These are phyloP conservation scores for Apotomis betuletana DNA, from an alignment of 2,888 invertebrate genomes.

Conservation along the genomic window DNA sequence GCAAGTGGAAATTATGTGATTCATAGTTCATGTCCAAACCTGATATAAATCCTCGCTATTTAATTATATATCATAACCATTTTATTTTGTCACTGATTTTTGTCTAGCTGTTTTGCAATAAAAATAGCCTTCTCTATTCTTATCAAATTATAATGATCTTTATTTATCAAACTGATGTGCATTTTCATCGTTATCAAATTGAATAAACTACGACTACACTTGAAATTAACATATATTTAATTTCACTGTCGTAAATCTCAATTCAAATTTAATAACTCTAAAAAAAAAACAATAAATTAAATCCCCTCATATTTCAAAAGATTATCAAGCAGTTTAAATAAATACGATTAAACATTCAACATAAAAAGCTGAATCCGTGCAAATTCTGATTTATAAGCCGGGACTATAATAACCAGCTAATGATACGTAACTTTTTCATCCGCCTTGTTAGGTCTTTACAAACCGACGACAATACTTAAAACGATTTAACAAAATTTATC, in stretches of 20 bases:
- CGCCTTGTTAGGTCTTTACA: conserved; percentile 54
- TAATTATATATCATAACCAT: too few relatives aligned
- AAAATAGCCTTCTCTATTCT: too few relatives aligned
- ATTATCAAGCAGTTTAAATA: conserved; percentile 34
- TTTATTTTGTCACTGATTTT: too few relatives aligned
- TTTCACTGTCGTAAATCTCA: neutral
- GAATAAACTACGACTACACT: too few relatives aligned
- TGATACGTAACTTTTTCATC: conserved; percentile 55
- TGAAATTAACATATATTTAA: too few relatives aligned
- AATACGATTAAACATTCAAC: conserved; percentile 32
- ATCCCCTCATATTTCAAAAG: conserved; percentile 24
- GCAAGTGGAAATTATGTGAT: neutral
- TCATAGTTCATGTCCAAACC: neutral
- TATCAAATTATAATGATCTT: too few relatives aligned
- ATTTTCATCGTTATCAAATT: too few relatives aligned
- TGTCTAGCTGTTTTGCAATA: too few relatives aligned
- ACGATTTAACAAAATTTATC: conserved; percentile 63
- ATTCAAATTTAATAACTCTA: conserved; percentile 9
- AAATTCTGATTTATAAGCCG: conserved; percentile 35
- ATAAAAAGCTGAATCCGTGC: conserved; percentile 7
- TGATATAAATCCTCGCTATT: too few relatives aligned
- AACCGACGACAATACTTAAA: conserved; percentile 58
- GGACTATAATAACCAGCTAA: conserved; percentile 46
- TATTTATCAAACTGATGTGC: too few relatives aligned
- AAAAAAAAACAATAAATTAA: conserved; percentile 26